These are phyloP conservation scores for Saturnia pavonia DNA, from an alignment of 2,888 invertebrate genomes.

Conservation along the genomic window DNA sequence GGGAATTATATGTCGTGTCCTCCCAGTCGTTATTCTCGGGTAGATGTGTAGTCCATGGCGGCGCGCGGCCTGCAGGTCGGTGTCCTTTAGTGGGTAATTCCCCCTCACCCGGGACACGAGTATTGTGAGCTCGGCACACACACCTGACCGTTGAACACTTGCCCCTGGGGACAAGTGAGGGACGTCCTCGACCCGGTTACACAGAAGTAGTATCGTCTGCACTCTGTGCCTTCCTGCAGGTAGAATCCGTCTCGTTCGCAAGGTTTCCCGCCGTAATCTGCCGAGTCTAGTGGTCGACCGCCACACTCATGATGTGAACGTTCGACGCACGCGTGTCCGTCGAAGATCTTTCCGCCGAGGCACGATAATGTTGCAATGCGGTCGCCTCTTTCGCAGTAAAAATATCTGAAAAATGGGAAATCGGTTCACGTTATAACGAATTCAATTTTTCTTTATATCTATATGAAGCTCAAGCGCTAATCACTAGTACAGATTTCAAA, in stretches of 20 bases:
- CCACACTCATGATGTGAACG: slow-evolving; percentile 69
- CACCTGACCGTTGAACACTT: slow-evolving; percentile 81
- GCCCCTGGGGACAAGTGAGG: slow-evolving; percentile 69
- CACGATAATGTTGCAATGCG: slow-evolving; percentile 80
- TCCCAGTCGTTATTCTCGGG: slow-evolving; percentile 8
- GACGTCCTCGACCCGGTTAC: slow-evolving; percentile 76
- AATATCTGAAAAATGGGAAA: slow-evolving; percentile 65
- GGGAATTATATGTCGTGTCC: slow-evolving; percentile 3
- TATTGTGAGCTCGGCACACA: slow-evolving; percentile 75
- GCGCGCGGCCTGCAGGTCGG: slow-evolving; percentile 24
- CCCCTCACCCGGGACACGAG: slow-evolving; percentile 70
- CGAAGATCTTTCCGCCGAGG: slow-evolving; percentile 80
- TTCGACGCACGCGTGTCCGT: slow-evolving; percentile 80
- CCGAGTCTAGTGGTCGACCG: slow-evolving; percentile 42
- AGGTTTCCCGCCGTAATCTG: slow-evolving; percentile 48
- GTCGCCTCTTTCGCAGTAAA: slow-evolving; percentile 81
- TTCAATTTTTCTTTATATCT: background rate
- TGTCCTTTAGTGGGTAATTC: slow-evolving; percentile 20
- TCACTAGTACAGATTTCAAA: too few species aligned
- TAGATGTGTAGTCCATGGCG: background rate
- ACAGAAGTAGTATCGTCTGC: slow-evolving; percentile 82
- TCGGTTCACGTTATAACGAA: background rate
- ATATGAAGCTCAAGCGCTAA: too few species aligned
- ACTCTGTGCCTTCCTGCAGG: slow-evolving; percentile 73
- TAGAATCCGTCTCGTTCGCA: slow-evolving; percentile 81